phyloP scores from a whole-genome alignment of 2,113 vertebrate genomes.

The Silurus glanis region DNA sequence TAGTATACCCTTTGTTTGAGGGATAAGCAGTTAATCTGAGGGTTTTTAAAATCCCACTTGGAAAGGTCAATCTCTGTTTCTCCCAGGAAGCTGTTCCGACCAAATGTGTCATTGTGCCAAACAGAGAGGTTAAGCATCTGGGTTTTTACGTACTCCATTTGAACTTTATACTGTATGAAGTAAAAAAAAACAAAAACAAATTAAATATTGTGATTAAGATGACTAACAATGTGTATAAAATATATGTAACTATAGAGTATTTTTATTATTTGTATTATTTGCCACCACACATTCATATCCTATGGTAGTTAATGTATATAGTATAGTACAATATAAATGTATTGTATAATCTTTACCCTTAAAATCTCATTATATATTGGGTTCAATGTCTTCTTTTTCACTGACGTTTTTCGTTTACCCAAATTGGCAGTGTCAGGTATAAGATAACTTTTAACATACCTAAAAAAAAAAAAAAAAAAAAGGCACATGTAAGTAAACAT shows the following conservation, averaged over 20 bases:
- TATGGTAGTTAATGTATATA: neutral
- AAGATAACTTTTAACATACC: slow-evolving; percentile 94
- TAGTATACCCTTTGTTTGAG: slow-evolving; percentile 83
- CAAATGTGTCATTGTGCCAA: slow-evolving; percentile 95
- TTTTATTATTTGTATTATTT: neutral
- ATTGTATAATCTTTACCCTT: slow-evolving; percentile 72
- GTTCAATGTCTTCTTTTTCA: slow-evolving; percentile 92
- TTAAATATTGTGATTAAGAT: neutral
- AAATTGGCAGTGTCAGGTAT: slow-evolving; percentile 86
- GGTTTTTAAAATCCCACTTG: slow-evolving; percentile 87
- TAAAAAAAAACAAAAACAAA: neutral
- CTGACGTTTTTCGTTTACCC: slow-evolving; percentile 92
- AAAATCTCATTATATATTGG: slow-evolving; percentile 95
- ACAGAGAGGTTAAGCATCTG: slow-evolving; percentile 90
- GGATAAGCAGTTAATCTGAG: slow-evolving; percentile 82
- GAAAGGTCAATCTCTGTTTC: slow-evolving; percentile 90
- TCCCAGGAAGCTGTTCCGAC: slow-evolving; percentile 92
- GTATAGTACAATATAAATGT: neutral
- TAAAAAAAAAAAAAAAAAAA: slow-evolving; percentile 60
- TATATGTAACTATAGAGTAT: too few relatives aligned
- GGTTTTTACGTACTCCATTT: slow-evolving; percentile 77
- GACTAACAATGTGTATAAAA: neutral
- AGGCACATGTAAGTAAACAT: neutral
- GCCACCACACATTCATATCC: neutral
- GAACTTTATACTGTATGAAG: slow-evolving; percentile 84